A percentile compares a stretch with the other conserved stretches of the same genome.
Evolutionary conservation across 2,113 vertebrate genomes (phyloP).

Genomic region (Apodemus sylvaticus): DNA sequence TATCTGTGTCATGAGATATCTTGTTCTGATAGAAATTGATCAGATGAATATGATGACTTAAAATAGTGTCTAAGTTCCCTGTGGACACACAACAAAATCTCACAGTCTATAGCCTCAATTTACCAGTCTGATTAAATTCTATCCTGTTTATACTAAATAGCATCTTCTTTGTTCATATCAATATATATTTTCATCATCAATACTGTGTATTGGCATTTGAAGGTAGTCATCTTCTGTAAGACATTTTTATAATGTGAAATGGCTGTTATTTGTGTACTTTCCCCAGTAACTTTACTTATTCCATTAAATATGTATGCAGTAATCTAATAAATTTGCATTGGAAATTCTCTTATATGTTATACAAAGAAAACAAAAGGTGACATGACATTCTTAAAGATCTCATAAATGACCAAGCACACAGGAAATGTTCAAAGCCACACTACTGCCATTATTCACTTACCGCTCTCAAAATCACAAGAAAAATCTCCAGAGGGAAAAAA

Average conservation of each 20-base stretch:
- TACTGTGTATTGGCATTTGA: neutral
- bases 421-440: neutral
- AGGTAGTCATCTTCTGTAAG: neutral
- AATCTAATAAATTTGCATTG: neutral
- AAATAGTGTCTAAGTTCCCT: neutral
- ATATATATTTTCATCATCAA: neutral
- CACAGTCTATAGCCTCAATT: fast-evolving
- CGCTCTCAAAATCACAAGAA: neutral
- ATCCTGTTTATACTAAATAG: fast-evolving
- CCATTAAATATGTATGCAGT: neutral
- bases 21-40: neutral
- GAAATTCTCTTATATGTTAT: neutral
- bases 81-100: fast-evolving
- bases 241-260: neutral
- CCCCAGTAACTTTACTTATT: neutral
- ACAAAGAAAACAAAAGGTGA: neutral
- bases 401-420: neutral
- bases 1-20: neutral
- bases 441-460: too few species aligned
- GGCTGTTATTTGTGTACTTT: neutral
- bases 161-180: fast-evolving
- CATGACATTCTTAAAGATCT: neutral
- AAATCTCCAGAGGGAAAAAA: neutral
- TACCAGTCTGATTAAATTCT: fast-evolving
- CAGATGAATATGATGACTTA: neutral